phyloP scores from a whole-genome alignment of 2,797 vertebrate genomes.

The Melopsittacus undulatus region DNA sequence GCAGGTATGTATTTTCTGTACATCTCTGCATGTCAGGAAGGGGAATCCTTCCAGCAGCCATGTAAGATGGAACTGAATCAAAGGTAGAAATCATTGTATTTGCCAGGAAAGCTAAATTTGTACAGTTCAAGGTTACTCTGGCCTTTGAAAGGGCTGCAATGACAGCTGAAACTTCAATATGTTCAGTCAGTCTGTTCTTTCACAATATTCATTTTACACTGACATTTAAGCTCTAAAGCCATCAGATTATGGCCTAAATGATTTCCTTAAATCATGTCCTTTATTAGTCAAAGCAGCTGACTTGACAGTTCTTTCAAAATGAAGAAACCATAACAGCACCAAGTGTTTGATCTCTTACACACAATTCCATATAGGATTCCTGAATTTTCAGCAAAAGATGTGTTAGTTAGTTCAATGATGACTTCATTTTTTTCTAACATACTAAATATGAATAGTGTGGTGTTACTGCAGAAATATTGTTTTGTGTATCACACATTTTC shows the following conservation, averaged over 20 bases:
- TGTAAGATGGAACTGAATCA: neutral
- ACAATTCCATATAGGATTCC: neutral
- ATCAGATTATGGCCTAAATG: accelerated
- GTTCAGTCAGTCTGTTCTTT: neutral
- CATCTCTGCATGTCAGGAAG: neutral
- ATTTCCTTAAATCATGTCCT: neutral
- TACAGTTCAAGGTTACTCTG: neutral
- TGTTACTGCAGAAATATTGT: neutral
- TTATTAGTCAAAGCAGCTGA: neutral
- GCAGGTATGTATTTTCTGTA: neutral
- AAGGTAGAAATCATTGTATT: neutral
- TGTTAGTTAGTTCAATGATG: neutral
- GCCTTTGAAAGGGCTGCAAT: neutral
- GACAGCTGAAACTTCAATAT: neutral
- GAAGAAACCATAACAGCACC: neutral
- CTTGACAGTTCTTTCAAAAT: neutral
- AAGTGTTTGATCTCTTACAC: neutral
- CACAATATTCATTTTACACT: neutral
- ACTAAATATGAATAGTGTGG: neutral
- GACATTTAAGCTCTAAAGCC: neutral
- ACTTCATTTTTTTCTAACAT: neutral
- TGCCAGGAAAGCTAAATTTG: neutral
- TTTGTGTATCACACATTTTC: neutral
- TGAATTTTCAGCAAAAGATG: neutral
- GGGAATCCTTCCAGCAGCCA: neutral